These are phyloP conservation scores for Eristalis pertinax DNA, from an alignment of 2,888 invertebrate species.

Conservation along the genomic window DNA sequence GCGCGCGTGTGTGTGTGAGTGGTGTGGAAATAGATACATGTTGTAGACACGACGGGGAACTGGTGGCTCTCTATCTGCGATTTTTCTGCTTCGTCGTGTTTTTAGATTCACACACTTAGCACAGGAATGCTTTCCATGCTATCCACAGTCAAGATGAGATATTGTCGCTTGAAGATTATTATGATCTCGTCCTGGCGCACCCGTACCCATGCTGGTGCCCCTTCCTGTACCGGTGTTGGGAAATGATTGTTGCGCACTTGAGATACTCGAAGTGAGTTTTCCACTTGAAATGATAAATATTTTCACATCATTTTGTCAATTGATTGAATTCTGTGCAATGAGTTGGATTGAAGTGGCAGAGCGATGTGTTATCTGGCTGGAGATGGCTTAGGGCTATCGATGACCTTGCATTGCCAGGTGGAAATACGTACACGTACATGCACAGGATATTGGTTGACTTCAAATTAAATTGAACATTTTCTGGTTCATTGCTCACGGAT, in stretches of 20 bases:
- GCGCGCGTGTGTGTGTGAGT: background rate
- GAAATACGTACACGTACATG: background rate
- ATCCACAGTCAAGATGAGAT: slow-evolving; percentile 51
- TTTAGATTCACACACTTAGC: slow-evolving; percentile 52
- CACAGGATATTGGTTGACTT: background rate
- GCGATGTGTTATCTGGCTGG: slow-evolving; percentile 12
- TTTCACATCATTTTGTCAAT: slow-evolving; percentile 72
- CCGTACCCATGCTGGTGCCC: background rate
- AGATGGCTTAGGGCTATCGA: background rate
- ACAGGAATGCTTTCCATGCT: slow-evolving; percentile 44
- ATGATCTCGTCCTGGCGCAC: slow-evolving; percentile 34
- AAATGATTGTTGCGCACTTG: slow-evolving; percentile 69
- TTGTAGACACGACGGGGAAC: slow-evolving; percentile 22
- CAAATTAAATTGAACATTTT: background rate
- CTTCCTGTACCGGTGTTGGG: slow-evolving; percentile 31
- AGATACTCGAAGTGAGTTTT: slow-evolving; percentile 72
- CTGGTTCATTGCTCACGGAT: background rate
- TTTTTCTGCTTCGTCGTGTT: slow-evolving; percentile 62
- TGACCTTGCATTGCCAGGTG: background rate
- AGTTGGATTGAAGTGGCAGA: slow-evolving; percentile 51
- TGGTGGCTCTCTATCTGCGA: slow-evolving; percentile 40
- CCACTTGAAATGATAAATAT: slow-evolving; percentile 71
- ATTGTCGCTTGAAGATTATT: slow-evolving; percentile 63
- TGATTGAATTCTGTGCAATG: slow-evolving; percentile 71
- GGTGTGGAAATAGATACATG: slow-evolving; percentile 22